Evolutionary conservation across 1,140 invertebrate genomes (phyloP).

Genomic region (Ceratina calcarata): DNA sequence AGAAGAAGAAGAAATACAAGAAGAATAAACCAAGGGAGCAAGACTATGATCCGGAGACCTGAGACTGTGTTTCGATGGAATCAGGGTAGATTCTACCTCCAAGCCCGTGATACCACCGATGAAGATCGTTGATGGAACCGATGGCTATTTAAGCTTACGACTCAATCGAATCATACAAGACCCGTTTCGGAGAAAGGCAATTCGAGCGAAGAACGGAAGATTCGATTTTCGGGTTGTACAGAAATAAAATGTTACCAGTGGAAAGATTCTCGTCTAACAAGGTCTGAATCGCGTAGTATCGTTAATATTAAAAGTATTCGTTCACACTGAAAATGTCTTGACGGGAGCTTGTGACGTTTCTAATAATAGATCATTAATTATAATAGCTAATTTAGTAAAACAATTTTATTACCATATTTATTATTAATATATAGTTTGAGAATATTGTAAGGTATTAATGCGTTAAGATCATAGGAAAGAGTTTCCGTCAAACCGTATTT

Average conservation of each 20-base stretch:
- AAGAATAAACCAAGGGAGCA: constrained; percentile 44
- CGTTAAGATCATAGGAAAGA: neutral
- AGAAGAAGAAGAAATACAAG: constrained; percentile 76
- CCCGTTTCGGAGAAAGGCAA: neutral
- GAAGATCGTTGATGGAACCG: neutral
- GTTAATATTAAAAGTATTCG: neutral
- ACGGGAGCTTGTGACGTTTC: neutral
- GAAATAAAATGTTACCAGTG: constrained; percentile 55
- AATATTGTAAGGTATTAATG: constrained; percentile 11
- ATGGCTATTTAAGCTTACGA: neutral
- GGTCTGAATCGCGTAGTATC: neutral
- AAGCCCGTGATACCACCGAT: constrained; percentile 5
- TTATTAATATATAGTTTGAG: constrained; percentile 16
- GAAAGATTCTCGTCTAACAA: neutral
- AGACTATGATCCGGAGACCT: constrained; percentile 49
- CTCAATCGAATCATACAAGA: no score
- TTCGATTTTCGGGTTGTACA: constrained; percentile 19
- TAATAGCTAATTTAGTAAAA: neutral
- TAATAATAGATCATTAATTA: constrained; percentile 2
- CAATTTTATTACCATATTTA: constrained; percentile 33
- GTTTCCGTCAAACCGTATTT: constrained; percentile 26
- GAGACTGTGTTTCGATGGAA: constrained; percentile 24
- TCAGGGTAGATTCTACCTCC: neutral
- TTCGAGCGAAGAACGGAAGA: neutral
- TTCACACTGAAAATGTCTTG: neutral